Percentiles rank a stretch among this genome's conserved stretches.
These are phyloP conservation scores for Papilio protenor DNA, from an alignment of 2,888 invertebrate genomes.

Conservation along the genomic window DNA sequence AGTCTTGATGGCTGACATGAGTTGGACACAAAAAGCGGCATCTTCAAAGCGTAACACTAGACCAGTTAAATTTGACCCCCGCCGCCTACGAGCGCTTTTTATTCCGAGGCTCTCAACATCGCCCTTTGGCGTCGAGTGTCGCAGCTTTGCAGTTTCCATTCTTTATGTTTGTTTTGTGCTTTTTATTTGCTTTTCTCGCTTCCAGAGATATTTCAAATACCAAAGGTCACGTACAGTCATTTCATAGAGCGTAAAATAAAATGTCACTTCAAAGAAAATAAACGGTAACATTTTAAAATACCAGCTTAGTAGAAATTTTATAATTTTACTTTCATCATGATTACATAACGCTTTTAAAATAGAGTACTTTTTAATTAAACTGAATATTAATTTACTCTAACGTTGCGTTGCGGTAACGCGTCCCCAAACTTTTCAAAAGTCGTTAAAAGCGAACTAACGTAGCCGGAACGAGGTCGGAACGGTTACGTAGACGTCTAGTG, in stretches of 20 bases:
- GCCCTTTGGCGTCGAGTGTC: neutral
- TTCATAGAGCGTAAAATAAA: neutral
- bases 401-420: neutral
- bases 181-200: constrained; percentile 16
- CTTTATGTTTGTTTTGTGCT: neutral
- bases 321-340: neutral
- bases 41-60: constrained; percentile 4
- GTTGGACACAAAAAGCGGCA: neutral
- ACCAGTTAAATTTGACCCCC: constrained; percentile 13
- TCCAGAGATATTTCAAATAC: neutral
- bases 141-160: neutral
- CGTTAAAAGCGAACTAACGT: constrained; percentile 20
- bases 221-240: constrained; percentile 6
- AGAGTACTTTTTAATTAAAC: constrained; percentile 11
- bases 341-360: neutral
- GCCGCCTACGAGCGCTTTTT: neutral
- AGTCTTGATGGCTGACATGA: neutral
- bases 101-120: neutral
- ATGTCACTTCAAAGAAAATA: neutral
- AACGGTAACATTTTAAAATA: neutral
- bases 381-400: constrained; percentile 25
- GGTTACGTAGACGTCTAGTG: constrained; percentile 9
- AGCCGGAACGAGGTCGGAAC: constrained; percentile 27
- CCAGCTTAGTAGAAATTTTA: neutral
- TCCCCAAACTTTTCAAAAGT: constrained; percentile 31